Evolutionary conservation across 2,113 vertebrate genomes (phyloP).

Genomic region (Gnathonemus longibarbis): DNA sequence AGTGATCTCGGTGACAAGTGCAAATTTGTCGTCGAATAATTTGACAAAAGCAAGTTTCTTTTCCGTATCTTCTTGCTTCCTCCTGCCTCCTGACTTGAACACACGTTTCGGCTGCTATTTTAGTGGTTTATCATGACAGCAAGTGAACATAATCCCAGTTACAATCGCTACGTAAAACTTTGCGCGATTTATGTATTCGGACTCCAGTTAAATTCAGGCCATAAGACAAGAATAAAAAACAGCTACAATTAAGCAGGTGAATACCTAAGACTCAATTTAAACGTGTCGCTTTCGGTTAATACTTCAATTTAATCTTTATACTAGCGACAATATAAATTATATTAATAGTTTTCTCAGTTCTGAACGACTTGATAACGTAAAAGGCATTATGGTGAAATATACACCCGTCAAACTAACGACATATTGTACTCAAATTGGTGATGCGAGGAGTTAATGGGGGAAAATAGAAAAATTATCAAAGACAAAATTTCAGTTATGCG

Average conservation of each 20-base stretch:
- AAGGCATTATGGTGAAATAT: not conserved
- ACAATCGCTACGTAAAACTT: not conserved
- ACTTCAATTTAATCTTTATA: not conserved
- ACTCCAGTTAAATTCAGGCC: not conserved
- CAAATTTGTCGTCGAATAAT: not conserved
- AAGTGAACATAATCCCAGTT: not conserved
- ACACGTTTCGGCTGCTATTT: not conserved
- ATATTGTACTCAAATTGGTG: not conserved
- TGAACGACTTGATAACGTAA: not conserved
- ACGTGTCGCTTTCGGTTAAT: not conserved
- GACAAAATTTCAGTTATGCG: not conserved
- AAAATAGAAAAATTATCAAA: not conserved
- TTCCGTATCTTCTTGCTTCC: not conserved
- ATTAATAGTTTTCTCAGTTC: not conserved
- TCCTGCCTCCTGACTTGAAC: not conserved
- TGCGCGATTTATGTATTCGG: not conserved
- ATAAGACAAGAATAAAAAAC: not conserved
- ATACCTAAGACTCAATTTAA: not conserved
- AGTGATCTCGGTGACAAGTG: not conserved
- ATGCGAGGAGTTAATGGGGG: not conserved
- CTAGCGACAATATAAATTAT: not conserved
- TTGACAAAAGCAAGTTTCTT: constrained; percentile 2
- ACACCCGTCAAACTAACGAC: not conserved
- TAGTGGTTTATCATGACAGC: not conserved
- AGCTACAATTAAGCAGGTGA: not conserved